These are phyloP conservation scores for Centropus unirufus DNA, from an alignment of 2,113 vertebrate genomes.

Conservation along the genomic window DNA sequence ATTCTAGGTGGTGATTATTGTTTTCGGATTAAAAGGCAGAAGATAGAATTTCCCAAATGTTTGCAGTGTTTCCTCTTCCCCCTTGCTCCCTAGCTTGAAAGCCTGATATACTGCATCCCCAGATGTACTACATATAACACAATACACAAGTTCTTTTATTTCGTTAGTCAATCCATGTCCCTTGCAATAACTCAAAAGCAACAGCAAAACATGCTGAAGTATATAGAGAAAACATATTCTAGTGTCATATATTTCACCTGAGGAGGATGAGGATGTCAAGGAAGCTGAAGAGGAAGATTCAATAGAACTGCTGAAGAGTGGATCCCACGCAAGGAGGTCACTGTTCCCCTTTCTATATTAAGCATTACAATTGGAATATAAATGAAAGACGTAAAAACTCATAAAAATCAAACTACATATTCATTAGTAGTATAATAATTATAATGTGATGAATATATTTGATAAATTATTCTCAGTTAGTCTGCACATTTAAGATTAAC, in stretches of 20 bases:
- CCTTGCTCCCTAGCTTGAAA: neutral
- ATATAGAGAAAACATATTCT: neutral
- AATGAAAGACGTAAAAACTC: neutral
- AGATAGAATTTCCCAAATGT: neutral
- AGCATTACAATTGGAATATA: constrained; percentile 9
- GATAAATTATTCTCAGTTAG: neutral
- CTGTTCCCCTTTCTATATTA: constrained; percentile 82
- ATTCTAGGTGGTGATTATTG: neutral
- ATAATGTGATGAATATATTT: neutral
- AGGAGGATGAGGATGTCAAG: constrained; percentile 77
- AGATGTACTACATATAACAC: neutral
- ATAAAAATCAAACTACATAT: neutral
- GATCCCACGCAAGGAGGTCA: constrained; percentile 93
- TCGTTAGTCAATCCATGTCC: neutral
- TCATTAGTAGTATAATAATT: neutral
- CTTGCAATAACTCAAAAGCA: neutral
- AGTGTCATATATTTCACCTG: constrained; percentile 78
- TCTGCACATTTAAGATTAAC: neutral
- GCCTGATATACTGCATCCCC: neutral
- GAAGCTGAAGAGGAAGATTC: constrained; percentile 80
- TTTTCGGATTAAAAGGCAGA: neutral
- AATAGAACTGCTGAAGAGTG: constrained; percentile 82
- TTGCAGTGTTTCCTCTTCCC: neutral
- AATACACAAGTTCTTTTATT: neutral
- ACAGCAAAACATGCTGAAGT: neutral